A percentile compares a stretch with the other conserved stretches of the same genome.
Conservation (phyloP, 2,113 vertebrate genomes). For the Cryptoleucopteryx plumbea region DNA sequence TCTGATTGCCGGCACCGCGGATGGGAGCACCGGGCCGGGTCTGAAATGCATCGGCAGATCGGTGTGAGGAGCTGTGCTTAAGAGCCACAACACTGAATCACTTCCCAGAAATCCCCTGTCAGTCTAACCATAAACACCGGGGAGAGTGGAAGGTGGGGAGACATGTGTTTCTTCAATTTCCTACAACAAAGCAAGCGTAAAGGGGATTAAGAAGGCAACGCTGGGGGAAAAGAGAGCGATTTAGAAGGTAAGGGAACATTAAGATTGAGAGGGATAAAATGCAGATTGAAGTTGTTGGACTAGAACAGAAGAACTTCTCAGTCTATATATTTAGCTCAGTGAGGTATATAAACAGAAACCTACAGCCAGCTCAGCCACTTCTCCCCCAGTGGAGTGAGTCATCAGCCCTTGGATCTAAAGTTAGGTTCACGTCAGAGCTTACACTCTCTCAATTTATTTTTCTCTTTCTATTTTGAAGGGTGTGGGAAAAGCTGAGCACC, state of each 20-base stretch:
- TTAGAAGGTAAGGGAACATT: constrained; percentile 21
- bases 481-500: constrained; percentile 33
- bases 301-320: constrained; percentile 71
- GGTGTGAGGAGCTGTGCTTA: not conserved
- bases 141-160: constrained; percentile 7
- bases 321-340: constrained; percentile 77
- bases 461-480: constrained; percentile 59
- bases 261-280: constrained; percentile 44
- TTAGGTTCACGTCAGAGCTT: constrained; percentile 76
- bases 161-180: constrained; percentile 20
- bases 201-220: constrained; percentile 41
- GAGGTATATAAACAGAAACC: constrained; percentile 79
- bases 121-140: constrained; percentile 25
- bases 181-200: constrained; percentile 21
- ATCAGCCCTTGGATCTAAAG: constrained; percentile 75
- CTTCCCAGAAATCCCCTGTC: constrained; percentile 39
- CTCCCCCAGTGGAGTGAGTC: constrained; percentile 73
- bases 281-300: constrained; percentile 57
- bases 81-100: constrained; percentile 42
- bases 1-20: fast-evolving
- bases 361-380: constrained; percentile 69
- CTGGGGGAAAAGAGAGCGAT: constrained; percentile 10
- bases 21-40: not conserved
- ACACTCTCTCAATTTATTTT: constrained; percentile 26
- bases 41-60: not conserved